Conservation (phyloP, 2,797 vertebrate species). For the Phoebastria nigripes region DNA sequence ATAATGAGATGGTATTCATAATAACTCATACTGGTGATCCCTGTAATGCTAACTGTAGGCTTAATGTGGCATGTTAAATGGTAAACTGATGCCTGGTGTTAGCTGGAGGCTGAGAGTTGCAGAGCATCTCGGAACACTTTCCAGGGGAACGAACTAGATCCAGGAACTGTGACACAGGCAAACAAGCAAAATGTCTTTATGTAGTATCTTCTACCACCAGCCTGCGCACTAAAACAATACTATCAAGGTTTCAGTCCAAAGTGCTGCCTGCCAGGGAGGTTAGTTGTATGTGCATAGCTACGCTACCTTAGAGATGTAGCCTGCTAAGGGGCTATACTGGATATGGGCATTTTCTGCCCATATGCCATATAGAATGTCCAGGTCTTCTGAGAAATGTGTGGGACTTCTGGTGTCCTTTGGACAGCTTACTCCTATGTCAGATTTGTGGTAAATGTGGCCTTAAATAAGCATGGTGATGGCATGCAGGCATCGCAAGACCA, state of each 20-base stretch:
- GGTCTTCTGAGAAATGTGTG: neutral
- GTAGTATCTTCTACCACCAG: neutral
- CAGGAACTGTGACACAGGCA: neutral
- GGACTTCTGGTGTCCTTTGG: neutral
- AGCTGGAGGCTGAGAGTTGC: neutral
- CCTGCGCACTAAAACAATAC: neutral
- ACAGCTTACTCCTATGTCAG: neutral
- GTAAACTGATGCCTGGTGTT: neutral
- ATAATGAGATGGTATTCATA: neutral
- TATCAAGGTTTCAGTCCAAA: neutral
- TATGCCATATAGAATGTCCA: accelerated
- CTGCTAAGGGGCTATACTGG: no score
- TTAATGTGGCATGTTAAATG: neutral
- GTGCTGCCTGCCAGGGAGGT: neutral
- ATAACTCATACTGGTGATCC: neutral
- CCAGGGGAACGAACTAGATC: neutral
- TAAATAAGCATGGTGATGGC: neutral
- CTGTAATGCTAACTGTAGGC: neutral
- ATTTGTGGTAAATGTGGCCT: neutral
- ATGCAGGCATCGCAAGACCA: neutral
- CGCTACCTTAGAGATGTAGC: accelerated
- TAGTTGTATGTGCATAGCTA: neutral
- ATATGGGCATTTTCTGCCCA: neutral
- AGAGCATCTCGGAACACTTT: neutral
- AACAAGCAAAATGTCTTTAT: neutral